Evolutionary conservation across 2,888 invertebrate genomes (phyloP), one percentile per base, ranked within the genome.

Genomic region (Chromoteleia sp.): DNA sequence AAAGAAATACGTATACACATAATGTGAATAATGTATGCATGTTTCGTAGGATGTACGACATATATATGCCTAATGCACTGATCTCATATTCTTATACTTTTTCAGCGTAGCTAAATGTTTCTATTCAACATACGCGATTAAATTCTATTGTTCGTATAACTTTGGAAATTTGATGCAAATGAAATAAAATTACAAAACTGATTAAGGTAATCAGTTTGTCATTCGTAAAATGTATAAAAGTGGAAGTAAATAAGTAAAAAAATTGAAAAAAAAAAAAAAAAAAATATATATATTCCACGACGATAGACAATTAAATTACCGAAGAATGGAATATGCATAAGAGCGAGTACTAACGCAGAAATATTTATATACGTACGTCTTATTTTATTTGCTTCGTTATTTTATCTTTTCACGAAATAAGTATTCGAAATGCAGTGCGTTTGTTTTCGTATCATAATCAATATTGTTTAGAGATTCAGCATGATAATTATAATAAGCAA

Each of bases 201-300:
- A 73, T 65, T 61, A 48, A 30, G 56, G 36, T 65, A 74, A 74
- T 63, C 63, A 74, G 45, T 74, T 65, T 45, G 63, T 56, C 41
- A 63, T 63, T 74, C 59, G 36, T 45, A 48, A 61, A 73, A 73
- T 30, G 73, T 19, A 56, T 8, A 68, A 68, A 68, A 41, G n/a
- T 45, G 48, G n/a, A 48, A 65, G n/a, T n/a, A 68, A 68, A 65
- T 4, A 52, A 19, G 39, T 36, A 36, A 65, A 45, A 65, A 45
- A 50, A n/a, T n/a, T n/a, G n/a, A n/a, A n/a, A n/a, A n/a, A n/a
- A n/a, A n/a, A n/a, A n/a, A n/a, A n/a, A n/a, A n/a, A n/a, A n/a
- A n/a, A n/a, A n/a, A n/a, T n/a, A n/a, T n/a, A n/a, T n/a, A 65
- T 65, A 39, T 39, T 14, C 7, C 36, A 50, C 36, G 17, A 65